Percentiles rank a stretch among this genome's conserved stretches.
phyloP scores from a whole-genome alignment of 2,797 vertebrate genomes.

The Passerculus sandwichensis region DNA sequence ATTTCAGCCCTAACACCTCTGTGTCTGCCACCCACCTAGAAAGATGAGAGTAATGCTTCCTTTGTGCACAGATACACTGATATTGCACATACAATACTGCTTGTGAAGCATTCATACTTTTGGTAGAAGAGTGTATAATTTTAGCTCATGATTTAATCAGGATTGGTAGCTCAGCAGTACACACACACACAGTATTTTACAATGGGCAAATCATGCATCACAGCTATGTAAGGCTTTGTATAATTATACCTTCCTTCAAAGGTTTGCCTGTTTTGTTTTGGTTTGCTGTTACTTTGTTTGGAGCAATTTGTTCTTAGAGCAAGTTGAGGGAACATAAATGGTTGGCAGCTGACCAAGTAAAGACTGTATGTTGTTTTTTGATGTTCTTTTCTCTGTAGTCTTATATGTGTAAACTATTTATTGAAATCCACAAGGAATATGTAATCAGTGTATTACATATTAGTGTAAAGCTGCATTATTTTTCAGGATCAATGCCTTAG shows the following conservation, averaged over 20 bases:
- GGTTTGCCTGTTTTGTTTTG: neutral
- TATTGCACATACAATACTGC: neutral
- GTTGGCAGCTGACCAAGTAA: neutral
- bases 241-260: neutral
- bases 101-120: neutral
- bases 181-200: neutral
- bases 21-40: neutral
- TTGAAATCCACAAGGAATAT: neutral
- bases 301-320: neutral
- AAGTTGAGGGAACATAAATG: neutral
- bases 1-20: neutral
- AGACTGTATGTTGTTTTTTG: neutral
- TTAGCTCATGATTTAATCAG: neutral
- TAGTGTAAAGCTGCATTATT: neutral
- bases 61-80: neutral
- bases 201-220: neutral
- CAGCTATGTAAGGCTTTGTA: neutral
- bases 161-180: neutral
- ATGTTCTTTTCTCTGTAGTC: neutral
- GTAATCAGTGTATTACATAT: neutral
- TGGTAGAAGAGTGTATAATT: neutral
- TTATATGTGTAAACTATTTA: neutral
- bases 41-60: neutral
- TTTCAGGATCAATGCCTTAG: neutral
- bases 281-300: neutral